Evolutionary conservation across 2,888 invertebrate genomes (phyloP).

Genomic region (Mesoligia furuncula): DNA sequence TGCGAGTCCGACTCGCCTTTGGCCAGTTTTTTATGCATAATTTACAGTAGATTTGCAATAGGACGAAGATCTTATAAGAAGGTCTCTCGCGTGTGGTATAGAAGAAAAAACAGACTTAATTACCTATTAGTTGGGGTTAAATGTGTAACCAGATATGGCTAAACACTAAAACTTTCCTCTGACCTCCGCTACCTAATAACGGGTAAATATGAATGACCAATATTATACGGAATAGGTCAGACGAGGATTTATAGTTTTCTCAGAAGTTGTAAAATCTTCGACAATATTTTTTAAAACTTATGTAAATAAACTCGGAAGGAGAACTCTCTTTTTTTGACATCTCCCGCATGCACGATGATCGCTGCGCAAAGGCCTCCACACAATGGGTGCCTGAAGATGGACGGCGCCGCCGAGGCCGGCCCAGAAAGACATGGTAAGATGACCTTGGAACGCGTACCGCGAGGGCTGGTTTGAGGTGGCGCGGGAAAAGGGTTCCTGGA

Average conservation of each 20-base stretch:
- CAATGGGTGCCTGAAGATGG: too few relatives aligned
- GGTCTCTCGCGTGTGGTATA: background rate
- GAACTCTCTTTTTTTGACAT: too few relatives aligned
- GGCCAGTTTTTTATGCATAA: background rate
- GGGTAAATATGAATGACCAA: background rate
- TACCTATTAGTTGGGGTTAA: background rate
- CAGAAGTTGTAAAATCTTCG: constrained; percentile 3
- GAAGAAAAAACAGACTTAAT: background rate
- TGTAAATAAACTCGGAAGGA: background rate
- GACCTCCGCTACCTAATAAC: background rate
- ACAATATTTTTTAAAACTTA: background rate
- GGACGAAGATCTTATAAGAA: too few relatives aligned
- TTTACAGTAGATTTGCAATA: background rate
- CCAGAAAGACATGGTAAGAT: too few relatives aligned
- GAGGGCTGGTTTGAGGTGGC: too few relatives aligned
- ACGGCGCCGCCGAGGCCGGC: too few relatives aligned
- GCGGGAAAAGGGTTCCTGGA: too few relatives aligned
- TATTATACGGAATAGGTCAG: background rate
- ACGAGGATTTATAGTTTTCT: constrained; percentile 8
- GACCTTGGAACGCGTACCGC: too few relatives aligned
- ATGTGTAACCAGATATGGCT: background rate
- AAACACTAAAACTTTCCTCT: background rate
- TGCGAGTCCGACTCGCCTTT: too few relatives aligned
- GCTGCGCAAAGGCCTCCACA: too few relatives aligned
- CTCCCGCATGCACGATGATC: too few relatives aligned